Percentiles rank a stretch among this genome's conserved stretches.
Conservation (phyloP, 2,113 vertebrate genomes). For the Loxodonta africana region DNA sequence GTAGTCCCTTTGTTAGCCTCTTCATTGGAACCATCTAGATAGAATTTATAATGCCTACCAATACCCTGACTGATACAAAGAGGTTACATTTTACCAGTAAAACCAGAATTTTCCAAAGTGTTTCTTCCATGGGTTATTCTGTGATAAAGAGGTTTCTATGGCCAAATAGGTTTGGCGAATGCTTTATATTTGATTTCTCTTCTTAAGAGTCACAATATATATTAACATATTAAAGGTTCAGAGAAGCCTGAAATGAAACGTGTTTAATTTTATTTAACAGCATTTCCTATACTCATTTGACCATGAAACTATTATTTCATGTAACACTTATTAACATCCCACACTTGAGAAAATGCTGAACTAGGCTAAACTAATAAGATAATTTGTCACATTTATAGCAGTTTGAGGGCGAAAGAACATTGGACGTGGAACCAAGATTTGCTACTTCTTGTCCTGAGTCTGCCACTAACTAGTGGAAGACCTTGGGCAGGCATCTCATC, state of each 20-base stretch:
- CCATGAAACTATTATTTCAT: constrained; percentile 84
- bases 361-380: constrained; percentile 83
- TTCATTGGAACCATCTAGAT: not conserved
- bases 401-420: constrained; percentile 73
- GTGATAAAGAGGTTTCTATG: constrained; percentile 37
- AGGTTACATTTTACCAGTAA: not conserved
- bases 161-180: constrained; percentile 70
- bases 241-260: constrained; percentile 81
- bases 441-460: constrained; percentile 54
- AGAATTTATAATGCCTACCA: constrained; percentile 4
- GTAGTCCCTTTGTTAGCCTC: not conserved
- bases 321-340: constrained; percentile 83
- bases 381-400: constrained; percentile 82
- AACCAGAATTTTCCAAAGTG: constrained; percentile 23
- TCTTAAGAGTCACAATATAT: constrained; percentile 68
- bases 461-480: constrained; percentile 33
- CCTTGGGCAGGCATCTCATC: not conserved
- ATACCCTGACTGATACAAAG: not conserved
- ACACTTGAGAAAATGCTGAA: constrained; percentile 85
- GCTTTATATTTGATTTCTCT: constrained; percentile 66
- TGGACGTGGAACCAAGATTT: constrained; percentile 74
- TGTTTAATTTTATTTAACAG: constrained; percentile 84
- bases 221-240: constrained; percentile 81
- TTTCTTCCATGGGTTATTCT: constrained; percentile 42
- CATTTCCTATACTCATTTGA: constrained; percentile 80